These are phyloP conservation scores for Copidosoma aretas DNA, from an alignment of 2,888 invertebrate genomes.

Conservation along the genomic window DNA sequence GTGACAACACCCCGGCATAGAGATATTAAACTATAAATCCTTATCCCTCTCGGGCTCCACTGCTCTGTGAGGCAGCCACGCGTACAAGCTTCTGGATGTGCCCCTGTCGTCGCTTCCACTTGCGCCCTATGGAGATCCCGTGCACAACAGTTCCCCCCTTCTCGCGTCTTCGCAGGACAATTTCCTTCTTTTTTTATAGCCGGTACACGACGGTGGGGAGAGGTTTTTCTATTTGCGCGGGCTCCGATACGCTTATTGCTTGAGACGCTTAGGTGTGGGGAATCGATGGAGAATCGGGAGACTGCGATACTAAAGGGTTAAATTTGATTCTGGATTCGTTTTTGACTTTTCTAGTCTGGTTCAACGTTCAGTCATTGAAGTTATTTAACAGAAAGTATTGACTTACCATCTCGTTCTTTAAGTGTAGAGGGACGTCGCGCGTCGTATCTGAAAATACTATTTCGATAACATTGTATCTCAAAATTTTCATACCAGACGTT, in stretches of 20 bases:
- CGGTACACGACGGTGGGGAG: not conserved
- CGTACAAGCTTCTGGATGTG: constrained; percentile 33
- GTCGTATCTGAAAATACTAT: too few relatives aligned
- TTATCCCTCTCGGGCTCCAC: constrained; percentile 54
- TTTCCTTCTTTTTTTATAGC: constrained; percentile 8
- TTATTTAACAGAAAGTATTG: too few relatives aligned
- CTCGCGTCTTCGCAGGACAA: not conserved
- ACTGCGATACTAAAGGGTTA: too few relatives aligned
- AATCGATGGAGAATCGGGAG: too few relatives aligned
- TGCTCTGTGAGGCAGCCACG: constrained; percentile 49
- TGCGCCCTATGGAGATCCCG: not conserved
- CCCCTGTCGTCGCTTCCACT: constrained; percentile 24
- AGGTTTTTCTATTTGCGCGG: constrained; percentile 14
- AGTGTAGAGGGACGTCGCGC: too few relatives aligned
- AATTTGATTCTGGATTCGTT: too few relatives aligned
- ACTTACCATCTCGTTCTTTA: too few relatives aligned
- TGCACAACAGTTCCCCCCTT: not conserved
- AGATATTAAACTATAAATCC: constrained; percentile 64
- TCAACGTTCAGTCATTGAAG: too few relatives aligned
- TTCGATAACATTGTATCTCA: too few relatives aligned
- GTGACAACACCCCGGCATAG: constrained; percentile 47
- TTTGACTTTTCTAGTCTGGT: too few relatives aligned
- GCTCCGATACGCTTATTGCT: constrained; percentile 16
- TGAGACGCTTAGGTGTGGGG: too few relatives aligned
- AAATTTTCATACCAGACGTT: too few relatives aligned